phyloP scores from a whole-genome alignment of 2,113 vertebrate genomes.

The Pogona vitticeps region DNA sequence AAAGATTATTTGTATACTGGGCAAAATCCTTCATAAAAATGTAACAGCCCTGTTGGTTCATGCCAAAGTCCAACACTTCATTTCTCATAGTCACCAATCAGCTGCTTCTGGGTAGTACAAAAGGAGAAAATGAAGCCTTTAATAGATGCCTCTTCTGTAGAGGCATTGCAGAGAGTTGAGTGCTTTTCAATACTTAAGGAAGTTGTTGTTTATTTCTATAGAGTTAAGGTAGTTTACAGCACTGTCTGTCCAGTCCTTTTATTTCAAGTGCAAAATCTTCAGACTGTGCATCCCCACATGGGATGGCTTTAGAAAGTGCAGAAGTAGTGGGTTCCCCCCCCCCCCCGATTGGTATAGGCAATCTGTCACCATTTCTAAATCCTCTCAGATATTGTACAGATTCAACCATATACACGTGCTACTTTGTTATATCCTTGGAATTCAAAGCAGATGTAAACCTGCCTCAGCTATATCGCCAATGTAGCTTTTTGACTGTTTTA shows the following conservation, averaged over 20 bases:
- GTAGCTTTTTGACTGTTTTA: background rate
- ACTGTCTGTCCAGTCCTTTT: background rate
- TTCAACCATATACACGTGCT: background rate
- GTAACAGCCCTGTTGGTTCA: background rate
- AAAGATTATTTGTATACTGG: background rate
- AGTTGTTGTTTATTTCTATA: background rate
- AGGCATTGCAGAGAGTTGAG: background rate
- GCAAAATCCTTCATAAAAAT: background rate
- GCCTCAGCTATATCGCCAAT: background rate
- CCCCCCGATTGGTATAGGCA: background rate
- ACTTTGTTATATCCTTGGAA: conserved; percentile 1
- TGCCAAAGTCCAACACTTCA: background rate
- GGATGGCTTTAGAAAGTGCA: background rate
- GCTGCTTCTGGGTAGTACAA: background rate
- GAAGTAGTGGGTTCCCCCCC: background rate
- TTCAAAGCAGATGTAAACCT: conserved; percentile 17
- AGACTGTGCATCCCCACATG: background rate
- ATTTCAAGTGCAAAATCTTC: background rate
- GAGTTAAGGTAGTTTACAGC: background rate
- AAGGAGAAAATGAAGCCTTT: background rate
- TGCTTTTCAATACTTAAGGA: no score
- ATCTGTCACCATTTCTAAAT: background rate
- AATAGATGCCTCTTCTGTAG: background rate
- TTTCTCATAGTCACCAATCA: background rate
- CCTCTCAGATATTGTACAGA: background rate